phyloP scores from a whole-genome alignment of 2,113 vertebrate species.

The Clarias gariepinus region DNA sequence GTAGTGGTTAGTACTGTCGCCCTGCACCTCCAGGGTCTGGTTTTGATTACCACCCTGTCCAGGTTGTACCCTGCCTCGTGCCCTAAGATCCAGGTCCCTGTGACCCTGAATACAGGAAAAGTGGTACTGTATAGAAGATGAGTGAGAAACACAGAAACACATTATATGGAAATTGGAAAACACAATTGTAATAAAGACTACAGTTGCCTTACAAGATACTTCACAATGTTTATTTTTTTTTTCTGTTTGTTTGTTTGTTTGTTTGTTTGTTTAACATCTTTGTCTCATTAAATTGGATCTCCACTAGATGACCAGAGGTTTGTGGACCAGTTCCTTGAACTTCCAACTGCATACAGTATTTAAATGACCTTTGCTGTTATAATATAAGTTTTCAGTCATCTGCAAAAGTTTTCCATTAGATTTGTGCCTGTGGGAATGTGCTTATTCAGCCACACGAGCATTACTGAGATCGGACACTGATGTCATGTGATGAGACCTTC shows the following conservation, averaged over 20 bases:
- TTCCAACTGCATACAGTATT: neutral
- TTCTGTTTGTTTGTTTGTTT: too few species aligned
- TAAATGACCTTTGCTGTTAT: neutral
- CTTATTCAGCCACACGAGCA: neutral
- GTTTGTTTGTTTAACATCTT: neutral
- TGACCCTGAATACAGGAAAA: too few species aligned
- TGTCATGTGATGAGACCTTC: neutral
- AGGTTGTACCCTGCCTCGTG: too few species aligned
- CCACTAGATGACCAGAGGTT: neutral
- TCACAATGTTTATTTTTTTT: neutral
- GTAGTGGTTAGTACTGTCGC: too few species aligned
- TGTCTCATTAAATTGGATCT: neutral
- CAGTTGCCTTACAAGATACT: neutral
- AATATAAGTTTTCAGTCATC: neutral
- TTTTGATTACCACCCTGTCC: too few species aligned
- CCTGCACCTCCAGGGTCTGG: too few species aligned
- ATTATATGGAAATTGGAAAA: neutral
- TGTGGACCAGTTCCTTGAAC: neutral
- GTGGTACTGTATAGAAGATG: too few species aligned
- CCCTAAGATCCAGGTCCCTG: too few species aligned
- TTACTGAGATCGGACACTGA: neutral
- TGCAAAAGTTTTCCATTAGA: neutral
- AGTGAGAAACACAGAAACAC: neutral
- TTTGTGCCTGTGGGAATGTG: neutral
- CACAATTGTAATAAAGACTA: neutral